phyloP scores from a whole-genome alignment of 2,888 invertebrate species.

The Calameuta pallipes region DNA sequence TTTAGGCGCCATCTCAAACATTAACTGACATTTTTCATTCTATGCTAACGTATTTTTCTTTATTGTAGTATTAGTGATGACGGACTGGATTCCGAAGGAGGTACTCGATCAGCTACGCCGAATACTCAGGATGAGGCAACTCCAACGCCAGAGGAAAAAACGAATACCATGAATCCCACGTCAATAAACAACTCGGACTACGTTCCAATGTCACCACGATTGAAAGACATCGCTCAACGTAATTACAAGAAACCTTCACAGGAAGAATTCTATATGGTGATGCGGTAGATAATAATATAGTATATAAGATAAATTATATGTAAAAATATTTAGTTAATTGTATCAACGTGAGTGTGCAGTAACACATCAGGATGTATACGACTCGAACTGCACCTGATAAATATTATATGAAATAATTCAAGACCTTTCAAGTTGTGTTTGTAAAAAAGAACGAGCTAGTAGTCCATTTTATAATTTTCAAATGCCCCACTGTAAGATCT shows the following conservation, averaged over 20 bases:
- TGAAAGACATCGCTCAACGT: conserved; percentile 46
- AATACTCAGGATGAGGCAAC: conserved; percentile 47
- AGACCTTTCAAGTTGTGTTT: too few species aligned
- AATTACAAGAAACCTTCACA: conserved; percentile 35
- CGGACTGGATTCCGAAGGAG: conserved; percentile 53
- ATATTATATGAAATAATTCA: too few species aligned
- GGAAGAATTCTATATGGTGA: conserved; percentile 59
- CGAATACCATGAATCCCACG: conserved; percentile 16
- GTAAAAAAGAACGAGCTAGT: too few species aligned
- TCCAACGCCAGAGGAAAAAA: conserved; percentile 46
- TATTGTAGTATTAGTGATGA: conserved; percentile 48
- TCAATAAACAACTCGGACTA: conserved; percentile 53
- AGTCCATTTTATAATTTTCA: too few species aligned
- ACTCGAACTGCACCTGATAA: too few species aligned
- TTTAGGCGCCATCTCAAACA: too few species aligned
- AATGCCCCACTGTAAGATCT: too few species aligned
- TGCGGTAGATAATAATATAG: conserved; percentile 44
- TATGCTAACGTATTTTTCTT: conserved; percentile 2
- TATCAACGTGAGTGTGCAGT: too few species aligned
- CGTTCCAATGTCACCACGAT: conserved; percentile 61
- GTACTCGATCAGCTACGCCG: conserved; percentile 50
- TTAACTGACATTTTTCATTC: conserved; percentile 6
- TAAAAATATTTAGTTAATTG: too few species aligned
- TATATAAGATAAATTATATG: too few species aligned
- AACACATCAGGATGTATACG: too few species aligned